Percentiles rank a stretch among this genome's conserved stretches.
Evolutionary conservation across 2,888 invertebrate genomes (phyloP).

Genomic region (Meganola albula): DNA sequence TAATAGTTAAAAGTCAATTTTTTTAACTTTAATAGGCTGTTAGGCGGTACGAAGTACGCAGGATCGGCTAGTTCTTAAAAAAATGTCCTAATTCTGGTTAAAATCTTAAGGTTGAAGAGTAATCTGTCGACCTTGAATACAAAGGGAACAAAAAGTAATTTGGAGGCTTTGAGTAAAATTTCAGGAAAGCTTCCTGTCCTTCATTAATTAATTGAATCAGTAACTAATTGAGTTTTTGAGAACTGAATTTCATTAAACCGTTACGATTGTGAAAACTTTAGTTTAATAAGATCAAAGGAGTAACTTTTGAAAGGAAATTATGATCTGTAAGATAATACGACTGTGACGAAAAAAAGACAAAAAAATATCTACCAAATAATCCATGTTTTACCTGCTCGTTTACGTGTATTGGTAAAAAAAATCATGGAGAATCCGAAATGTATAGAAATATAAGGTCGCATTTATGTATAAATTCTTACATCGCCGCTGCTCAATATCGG

Average conservation of each 20-base stretch:
- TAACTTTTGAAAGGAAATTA: background rate
- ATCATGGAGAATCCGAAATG: too few species aligned
- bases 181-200: constrained; percentile 1
- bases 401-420: too few species aligned
- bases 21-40: too few species aligned
- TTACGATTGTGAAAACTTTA: background rate
- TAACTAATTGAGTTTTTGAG: constrained; percentile 7
- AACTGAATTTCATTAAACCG: constrained; percentile 1
- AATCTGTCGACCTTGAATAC: background rate
- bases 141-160: constrained; percentile 5
- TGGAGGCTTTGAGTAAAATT: constrained; percentile 1
- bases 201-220: constrained; percentile 12
- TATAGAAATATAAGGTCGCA: too few species aligned
- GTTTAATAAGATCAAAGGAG: background rate
- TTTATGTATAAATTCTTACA: too few species aligned
- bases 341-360: background rate
- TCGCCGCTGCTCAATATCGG: too few species aligned
- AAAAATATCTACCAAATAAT: background rate
- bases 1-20: too few species aligned
- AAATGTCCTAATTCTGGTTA: too few species aligned
- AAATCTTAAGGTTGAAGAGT: background rate
- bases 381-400: too few species aligned
- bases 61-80: too few species aligned
- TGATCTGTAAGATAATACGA: background rate
- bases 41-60: too few species aligned